Evolutionary conservation across 2,113 vertebrate species (phyloP), one percentile per base, ranked within the genome.

Genomic region (Chaenocephalus aceratus): DNA sequence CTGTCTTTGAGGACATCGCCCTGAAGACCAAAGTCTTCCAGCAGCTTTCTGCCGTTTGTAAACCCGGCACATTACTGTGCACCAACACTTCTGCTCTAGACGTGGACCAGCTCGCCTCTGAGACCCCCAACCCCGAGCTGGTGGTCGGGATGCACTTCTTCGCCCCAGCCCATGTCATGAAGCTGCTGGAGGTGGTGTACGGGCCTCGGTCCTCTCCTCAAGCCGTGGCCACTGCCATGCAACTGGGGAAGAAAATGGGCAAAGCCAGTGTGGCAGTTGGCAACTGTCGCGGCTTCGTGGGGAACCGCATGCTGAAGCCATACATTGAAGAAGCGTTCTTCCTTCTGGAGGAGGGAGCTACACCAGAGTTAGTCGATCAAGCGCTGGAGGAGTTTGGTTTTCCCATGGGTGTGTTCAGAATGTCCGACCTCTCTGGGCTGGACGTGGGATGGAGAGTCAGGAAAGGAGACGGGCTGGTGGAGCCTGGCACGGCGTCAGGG

Each of bases 131-230:
- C 12, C 96, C 97, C 0, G 92, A 96, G 72, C 88, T 96, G 88
- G 97, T 99, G 83, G 93, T 96, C 10, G 98, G 97, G 59, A 97
- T 96, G 6, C 98, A 98, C 91, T 99, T 99, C 90, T 99, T 98
- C 62, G 94, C 96, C 10, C 97, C 97, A 12, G 97, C 97, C 62
- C 96, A 98, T 0, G 81, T 97, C 16, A 98, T 98, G 97, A 97
- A 94, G 87, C 91, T 99, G 21, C 71, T 98, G 58, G 98, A 99
- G 90, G 94, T 99, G 36, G 95, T 99, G 72, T 94, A 94, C 0
- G 94, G 97, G 7, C 70, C 21, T 0, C 84, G 93, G n/a, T 96
- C 97, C 0, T 97, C 97, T 18, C 94, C 96, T 14, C 86, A 90
- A 0, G 80, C 95, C 10, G 93, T 98, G 36, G 96, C 97, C 80